phyloP scores from a whole-genome alignment of 2,113 vertebrate species.

The Crotophaga sulcirostris region DNA sequence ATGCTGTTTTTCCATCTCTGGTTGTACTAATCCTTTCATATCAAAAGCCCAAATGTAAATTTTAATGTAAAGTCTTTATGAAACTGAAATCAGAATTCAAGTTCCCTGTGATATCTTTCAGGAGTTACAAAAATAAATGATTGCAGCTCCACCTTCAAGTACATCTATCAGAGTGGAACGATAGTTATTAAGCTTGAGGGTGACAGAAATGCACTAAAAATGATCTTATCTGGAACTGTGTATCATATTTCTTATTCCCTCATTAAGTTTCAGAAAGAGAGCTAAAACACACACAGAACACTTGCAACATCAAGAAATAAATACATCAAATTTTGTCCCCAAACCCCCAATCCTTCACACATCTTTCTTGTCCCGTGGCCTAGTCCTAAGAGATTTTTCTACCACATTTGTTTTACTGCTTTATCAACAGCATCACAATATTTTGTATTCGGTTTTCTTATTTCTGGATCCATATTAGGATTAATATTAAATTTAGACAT shows the following conservation, averaged over 20 bases:
- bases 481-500: neutral
- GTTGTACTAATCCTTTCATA: neutral
- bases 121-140: neutral
- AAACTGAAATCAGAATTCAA: slow-evolving; percentile 15
- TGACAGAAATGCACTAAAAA: neutral
- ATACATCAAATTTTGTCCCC: neutral
- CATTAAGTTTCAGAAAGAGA: neutral
- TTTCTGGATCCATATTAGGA: neutral
- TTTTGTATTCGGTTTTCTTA: neutral
- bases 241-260: neutral
- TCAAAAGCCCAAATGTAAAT: neutral
- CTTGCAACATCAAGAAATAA: neutral
- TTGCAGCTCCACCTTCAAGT: neutral
- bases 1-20: neutral
- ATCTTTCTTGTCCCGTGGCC: neutral
- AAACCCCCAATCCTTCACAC: neutral
- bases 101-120: neutral
- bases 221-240: neutral
- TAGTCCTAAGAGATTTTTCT: neutral
- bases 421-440: neutral
- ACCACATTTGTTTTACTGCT: neutral
- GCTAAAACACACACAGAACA: neutral
- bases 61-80: neutral
- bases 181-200: neutral
- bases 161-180: neutral